Percentiles rank a stretch among this genome's conserved stretches.
These are phyloP conservation scores for Neria commutata DNA, from an alignment of 2,888 invertebrate species.

Conservation along the genomic window DNA sequence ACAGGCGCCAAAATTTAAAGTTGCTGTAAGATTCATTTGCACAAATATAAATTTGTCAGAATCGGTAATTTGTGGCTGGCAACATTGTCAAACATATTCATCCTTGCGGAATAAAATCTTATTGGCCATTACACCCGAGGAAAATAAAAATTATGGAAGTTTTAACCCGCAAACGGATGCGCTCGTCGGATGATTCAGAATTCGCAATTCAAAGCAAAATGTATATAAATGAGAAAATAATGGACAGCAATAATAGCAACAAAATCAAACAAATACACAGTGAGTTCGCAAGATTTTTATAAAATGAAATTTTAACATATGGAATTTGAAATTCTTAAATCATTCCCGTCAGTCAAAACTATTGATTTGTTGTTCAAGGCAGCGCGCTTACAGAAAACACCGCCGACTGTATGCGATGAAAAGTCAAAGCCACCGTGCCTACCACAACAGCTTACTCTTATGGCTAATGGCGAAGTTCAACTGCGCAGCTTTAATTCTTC, in stretches of 20 bases:
- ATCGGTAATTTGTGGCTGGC: too few relatives aligned
- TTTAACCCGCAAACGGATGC: slow-evolving; percentile 31
- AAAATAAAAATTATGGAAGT: slow-evolving; percentile 8
- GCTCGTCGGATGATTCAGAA: slow-evolving; percentile 23
- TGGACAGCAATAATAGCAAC: slow-evolving; percentile 35
- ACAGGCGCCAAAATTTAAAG: too few relatives aligned
- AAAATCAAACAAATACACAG: slow-evolving; percentile 50
- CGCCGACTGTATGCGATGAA: not conserved
- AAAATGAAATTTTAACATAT: not conserved
- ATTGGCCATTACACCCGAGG: too few relatives aligned
- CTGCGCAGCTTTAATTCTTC: slow-evolving; percentile 24
- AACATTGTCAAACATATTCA: too few relatives aligned
- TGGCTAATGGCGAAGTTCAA: slow-evolving; percentile 45
- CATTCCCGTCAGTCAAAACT: slow-evolving; percentile 41
- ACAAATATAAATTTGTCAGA: too few relatives aligned
- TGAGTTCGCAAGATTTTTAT: slow-evolving; percentile 22
- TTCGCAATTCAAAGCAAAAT: slow-evolving; percentile 39
- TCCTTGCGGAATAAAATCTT: too few relatives aligned
- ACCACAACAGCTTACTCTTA: slow-evolving; percentile 37
- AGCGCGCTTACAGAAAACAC: slow-evolving; percentile 25
- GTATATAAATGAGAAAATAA: slow-evolving; percentile 43
- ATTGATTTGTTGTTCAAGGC: slow-evolving; percentile 42
- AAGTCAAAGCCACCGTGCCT: slow-evolving; percentile 19
- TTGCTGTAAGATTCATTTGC: too few relatives aligned
- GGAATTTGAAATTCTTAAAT: not conserved